phyloP scores from a whole-genome alignment of 2,113 vertebrate genomes.

The Oryzias celebensis region DNA sequence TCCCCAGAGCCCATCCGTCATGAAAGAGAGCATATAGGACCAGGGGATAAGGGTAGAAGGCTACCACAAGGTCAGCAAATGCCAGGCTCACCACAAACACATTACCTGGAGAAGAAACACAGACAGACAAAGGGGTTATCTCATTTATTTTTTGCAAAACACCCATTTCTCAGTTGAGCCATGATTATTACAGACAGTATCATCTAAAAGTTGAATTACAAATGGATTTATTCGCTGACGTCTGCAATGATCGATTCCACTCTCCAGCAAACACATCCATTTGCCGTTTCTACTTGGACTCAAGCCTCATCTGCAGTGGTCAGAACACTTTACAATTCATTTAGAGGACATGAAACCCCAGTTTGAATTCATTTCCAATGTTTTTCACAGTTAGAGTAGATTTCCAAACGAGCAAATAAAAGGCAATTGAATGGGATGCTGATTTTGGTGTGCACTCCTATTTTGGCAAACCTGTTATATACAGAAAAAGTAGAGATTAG shows the following conservation, averaged over 20 bases:
- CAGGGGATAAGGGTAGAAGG: conserved; percentile 90
- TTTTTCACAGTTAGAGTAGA: neutral
- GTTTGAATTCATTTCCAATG: conserved; percentile 8
- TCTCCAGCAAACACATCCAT: too few relatives aligned
- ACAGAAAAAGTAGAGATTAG: conserved; percentile 23
- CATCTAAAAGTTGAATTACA: conserved; percentile 4
- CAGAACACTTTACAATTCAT: too few relatives aligned
- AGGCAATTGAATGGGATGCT: conserved; percentile 6
- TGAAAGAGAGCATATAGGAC: conserved; percentile 88
- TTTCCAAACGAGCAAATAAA: conserved; percentile 4
- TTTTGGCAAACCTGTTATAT: conserved; percentile 19
- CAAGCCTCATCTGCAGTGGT: too few relatives aligned
- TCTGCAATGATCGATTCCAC: neutral
- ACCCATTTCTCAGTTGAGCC: neutral
- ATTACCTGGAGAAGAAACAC: conserved; percentile 80
- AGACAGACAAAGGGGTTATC: conserved; percentile 11
- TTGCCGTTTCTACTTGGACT: too few relatives aligned
- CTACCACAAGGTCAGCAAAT: conserved; percentile 88
- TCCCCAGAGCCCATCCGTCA: conserved; percentile 86
- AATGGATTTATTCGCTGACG: conserved; percentile 4
- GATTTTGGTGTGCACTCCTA: conserved; percentile 24
- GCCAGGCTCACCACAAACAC: conserved; percentile 92
- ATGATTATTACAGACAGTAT: neutral
- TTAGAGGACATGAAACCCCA: conserved; percentile 6
- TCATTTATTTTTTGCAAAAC: conserved; percentile 2